These are phyloP conservation scores for Atta texana DNA, from an alignment of 1,140 invertebrate genomes.

Conservation along the genomic window DNA sequence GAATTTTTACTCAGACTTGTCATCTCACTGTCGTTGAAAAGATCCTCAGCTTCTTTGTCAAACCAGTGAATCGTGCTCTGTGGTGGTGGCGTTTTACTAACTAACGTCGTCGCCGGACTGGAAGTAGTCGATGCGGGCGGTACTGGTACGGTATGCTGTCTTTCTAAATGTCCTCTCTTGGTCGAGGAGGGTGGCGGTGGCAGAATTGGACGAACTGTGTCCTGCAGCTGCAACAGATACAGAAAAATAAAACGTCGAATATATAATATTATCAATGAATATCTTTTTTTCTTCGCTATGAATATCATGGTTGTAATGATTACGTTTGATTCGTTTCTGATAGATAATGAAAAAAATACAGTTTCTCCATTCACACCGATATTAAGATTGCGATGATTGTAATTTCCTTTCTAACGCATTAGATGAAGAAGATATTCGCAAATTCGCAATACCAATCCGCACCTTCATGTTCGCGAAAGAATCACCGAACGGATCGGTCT, in stretches of 20 bases:
- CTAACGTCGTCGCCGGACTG: slow-evolving; percentile 83
- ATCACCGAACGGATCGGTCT: slow-evolving; percentile 91
- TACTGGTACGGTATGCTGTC: slow-evolving; percentile 82
- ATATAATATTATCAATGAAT: neutral
- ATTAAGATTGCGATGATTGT: neutral
- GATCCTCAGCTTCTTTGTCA: slow-evolving; percentile 86
- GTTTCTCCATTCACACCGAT: neutral
- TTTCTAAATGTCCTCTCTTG: slow-evolving; percentile 82
- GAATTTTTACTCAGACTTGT: slow-evolving; percentile 74
- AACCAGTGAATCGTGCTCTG: slow-evolving; percentile 85
- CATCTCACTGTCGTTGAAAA: slow-evolving; percentile 85
- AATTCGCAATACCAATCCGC: slow-evolving; percentile 58
- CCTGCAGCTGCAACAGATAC: slow-evolving; percentile 78
- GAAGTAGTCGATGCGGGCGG: slow-evolving; percentile 79
- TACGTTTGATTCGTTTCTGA: neutral
- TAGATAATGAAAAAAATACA: neutral
- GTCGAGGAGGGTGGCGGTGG: slow-evolving; percentile 89
- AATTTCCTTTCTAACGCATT: neutral
- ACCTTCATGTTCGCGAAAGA: slow-evolving; percentile 91
- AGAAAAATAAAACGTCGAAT: neutral
- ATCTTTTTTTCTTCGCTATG: neutral
- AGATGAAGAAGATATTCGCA: slow-evolving; percentile 9
- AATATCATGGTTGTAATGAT: slow-evolving; percentile 14
- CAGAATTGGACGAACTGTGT: slow-evolving; percentile 85
- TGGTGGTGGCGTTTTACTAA: slow-evolving; percentile 84